These are phyloP conservation scores for Metacarcinus magister DNA, from an alignment of 2,888 invertebrate species.

Conservation along the genomic window DNA sequence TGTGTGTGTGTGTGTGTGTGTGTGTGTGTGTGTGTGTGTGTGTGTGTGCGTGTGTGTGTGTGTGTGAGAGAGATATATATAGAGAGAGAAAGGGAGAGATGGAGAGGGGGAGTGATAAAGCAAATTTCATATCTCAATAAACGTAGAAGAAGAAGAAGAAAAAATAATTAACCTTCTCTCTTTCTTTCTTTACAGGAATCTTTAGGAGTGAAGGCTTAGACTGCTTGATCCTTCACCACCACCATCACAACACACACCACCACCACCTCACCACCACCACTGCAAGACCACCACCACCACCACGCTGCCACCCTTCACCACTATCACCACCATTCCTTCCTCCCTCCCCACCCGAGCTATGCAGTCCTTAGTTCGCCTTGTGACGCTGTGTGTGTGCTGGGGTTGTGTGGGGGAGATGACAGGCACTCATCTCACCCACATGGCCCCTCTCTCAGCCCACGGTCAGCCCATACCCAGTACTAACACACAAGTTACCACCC, in stretches of 20 bases:
- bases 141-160: not conserved
- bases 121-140: not conserved
- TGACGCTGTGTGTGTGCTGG: conserved; percentile 40
- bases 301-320: not conserved
- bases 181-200: not conserved
- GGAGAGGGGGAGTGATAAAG: not conserved
- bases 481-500: not conserved
- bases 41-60: not conserved
- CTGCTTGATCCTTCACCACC: not conserved
- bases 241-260: not conserved
- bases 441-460: not conserved
- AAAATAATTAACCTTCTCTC: not conserved
- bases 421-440: not conserved
- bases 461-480: not conserved
- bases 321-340: not conserved
- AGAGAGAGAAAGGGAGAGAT: conserved; percentile 14
- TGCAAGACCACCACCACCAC: too few relatives aligned
- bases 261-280: not conserved
- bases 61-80: conserved; percentile 3
- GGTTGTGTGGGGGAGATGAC: conserved; percentile 7
- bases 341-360: not conserved
- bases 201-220: not conserved
- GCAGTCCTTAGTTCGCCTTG: not conserved
- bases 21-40: not conserved
- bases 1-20: not conserved